Evolutionary conservation across 2,888 invertebrate species (phyloP).

Genomic region (Aphrophora alni): DNA sequence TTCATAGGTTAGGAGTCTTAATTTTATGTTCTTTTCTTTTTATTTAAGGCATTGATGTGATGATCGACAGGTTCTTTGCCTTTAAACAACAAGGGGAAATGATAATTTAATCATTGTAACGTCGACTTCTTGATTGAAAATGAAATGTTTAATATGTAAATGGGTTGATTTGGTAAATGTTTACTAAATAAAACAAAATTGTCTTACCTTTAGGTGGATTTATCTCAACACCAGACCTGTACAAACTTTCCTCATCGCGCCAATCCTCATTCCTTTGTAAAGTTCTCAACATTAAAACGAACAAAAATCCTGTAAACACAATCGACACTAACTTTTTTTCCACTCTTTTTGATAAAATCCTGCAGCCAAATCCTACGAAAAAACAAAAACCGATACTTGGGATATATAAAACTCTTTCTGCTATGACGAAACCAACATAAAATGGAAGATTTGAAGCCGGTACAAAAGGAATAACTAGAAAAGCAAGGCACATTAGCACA

Average conservation of each 20-base stretch:
- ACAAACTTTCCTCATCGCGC: conserved; percentile 91
- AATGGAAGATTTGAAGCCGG: conserved; percentile 96
- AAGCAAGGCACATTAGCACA: conserved; percentile 63
- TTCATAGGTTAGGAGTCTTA: no score
- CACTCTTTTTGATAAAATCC: conserved; percentile 53
- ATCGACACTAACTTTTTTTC: conserved; percentile 53
- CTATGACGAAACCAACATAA: conserved; percentile 98
- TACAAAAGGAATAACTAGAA: conserved; percentile 90
- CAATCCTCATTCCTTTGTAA: conserved; percentile 87
- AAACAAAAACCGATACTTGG: conserved; percentile 96
- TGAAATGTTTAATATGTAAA: no score
- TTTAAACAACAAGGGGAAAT: no score
- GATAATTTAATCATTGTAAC: no score
- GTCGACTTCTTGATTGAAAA: no score
- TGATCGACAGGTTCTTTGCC: no score
- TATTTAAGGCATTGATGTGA: no score
- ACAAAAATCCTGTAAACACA: conserved; percentile 64
- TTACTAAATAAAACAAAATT: no score
- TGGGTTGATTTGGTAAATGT: no score
- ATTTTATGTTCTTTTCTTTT: no score
- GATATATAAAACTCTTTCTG: conserved; percentile 94
- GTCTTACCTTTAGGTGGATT: conserved; percentile 95
- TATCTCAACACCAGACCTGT: conserved; percentile 86
- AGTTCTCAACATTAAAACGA: conserved; percentile 76
- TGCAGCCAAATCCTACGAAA: conserved; percentile 78